Evolutionary conservation across 2,888 invertebrate genomes (phyloP).

Genomic region (Pemphredon lugubris): DNA sequence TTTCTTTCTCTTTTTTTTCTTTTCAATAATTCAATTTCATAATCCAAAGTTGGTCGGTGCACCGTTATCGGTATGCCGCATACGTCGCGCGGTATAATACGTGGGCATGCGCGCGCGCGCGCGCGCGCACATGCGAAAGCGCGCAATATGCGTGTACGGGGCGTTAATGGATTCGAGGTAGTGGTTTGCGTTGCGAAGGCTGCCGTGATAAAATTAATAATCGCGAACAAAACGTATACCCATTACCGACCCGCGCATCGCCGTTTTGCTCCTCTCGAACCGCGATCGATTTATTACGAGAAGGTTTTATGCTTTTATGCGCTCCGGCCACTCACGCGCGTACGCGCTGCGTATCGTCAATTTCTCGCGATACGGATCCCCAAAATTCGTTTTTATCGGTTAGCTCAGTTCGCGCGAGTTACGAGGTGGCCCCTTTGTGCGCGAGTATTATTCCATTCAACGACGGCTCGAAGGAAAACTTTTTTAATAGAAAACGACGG

Average conservation of each 20-base stretch:
- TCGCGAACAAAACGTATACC: slow-evolving; percentile 20
- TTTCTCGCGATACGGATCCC: no score
- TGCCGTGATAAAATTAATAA: slow-evolving; percentile 45
- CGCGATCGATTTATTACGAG: no score
- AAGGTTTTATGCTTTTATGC: no score
- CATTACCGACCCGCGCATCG: neutral
- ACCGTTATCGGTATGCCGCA: neutral
- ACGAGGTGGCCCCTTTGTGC: no score
- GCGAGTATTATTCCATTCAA: slow-evolving; percentile 13
- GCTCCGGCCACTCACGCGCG: no score
- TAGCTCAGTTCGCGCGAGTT: neutral
- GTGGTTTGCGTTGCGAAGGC: slow-evolving; percentile 44
- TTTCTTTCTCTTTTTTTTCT: no score
- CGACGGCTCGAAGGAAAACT: slow-evolving; percentile 25
- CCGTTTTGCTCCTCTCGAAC: neutral
- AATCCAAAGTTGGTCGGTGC: neutral
- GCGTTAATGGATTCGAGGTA: slow-evolving; percentile 51
- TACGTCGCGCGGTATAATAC: slow-evolving; percentile 9
- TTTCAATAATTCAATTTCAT: neutral
- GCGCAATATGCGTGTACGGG: slow-evolving; percentile 52
- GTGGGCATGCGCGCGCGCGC: slow-evolving; percentile 6
- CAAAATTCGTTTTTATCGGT: neutral
- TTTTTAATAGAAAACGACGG: slow-evolving; percentile 1
- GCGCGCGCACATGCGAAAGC: slow-evolving; percentile 38
- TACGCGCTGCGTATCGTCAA: no score